Evolutionary conservation across 1,140 invertebrate species (phyloP), one percentile per base, ranked within the genome.

Genomic region (Formica exsecta): DNA sequence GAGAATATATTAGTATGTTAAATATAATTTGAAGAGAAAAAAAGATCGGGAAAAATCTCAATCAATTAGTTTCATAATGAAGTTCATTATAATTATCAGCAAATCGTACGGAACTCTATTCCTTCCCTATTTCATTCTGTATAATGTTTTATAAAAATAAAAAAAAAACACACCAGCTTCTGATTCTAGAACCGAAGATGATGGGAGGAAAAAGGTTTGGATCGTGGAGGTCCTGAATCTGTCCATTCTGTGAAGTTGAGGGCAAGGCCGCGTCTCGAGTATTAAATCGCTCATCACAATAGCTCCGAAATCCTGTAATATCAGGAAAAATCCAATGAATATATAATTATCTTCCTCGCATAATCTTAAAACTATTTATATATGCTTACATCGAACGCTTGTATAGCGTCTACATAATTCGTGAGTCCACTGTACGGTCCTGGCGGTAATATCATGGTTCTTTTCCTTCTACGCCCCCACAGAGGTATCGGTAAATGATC

Each of bases 231-330:
- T 65, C 9, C 38, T 77, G n/a, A 38, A 19, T 32, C 75, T 77
- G 32, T 16, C 19, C 25, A 44, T 44, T 8, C 25, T 65, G 29
- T 61, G 59, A 59, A 74, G 13, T 66, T 92, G 91, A 1, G 92
- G 93, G 90, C 96, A 96, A 0, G 96, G 96, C 85, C 96, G 91
- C 1, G 96, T 95, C 75, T 96, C 94, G 19, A 96, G 64, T 3
- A 88, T 92, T 38, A 96, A 88, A 91, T 96, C 95, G 76, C 95
- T 96, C 89, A 96, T 94, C 1, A 96, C 96, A 7, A 96, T 87
- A 6, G 95, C 91, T 13, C 96, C 95, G 80, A 95, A 95, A 87
- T 96, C 94, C 96, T 96, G 74, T 13, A 90, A 29, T 41, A 93
- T 59, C 59, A 71, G 77, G 2, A 8, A 75, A 54, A 29, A 73